A percentile compares a stretch with the other conserved stretches of the same genome.
Evolutionary conservation across 2,113 vertebrate species (phyloP).

Genomic region (Carlito syrichta): DNA sequence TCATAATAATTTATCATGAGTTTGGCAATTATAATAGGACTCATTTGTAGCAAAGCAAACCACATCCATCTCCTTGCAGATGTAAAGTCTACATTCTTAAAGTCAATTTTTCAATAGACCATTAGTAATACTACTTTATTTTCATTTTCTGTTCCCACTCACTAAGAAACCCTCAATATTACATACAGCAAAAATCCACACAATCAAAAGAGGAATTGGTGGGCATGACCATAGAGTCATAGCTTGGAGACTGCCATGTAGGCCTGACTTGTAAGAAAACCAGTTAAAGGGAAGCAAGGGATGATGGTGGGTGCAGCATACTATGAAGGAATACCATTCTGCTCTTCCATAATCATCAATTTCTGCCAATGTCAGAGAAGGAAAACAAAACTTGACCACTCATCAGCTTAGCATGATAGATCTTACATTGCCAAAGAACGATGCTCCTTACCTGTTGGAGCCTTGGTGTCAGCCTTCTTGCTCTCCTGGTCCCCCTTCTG

Average conservation of each 20-base stretch:
- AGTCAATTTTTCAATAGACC: not conserved
- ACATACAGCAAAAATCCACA: not conserved
- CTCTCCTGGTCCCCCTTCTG: slow-evolving; percentile 80
- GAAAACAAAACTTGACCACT: not conserved
- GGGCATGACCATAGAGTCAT: not conserved
- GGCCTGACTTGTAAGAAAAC: not conserved
- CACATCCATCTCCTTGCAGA: not conserved
- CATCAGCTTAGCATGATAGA: not conserved
- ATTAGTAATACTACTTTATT: not conserved
- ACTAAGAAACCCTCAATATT: not conserved
- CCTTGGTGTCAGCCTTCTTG: slow-evolving; percentile 78
- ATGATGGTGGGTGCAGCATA: too few relatives aligned
- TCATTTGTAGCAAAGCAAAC: not conserved
- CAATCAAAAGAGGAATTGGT: not conserved
- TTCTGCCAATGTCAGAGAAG: not conserved
- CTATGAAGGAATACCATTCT: not conserved
- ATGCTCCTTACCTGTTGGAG: slow-evolving; percentile 80
- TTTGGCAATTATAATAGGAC: not conserved
- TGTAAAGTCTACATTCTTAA: not conserved
- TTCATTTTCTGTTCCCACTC: not conserved
- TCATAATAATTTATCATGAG: not conserved
- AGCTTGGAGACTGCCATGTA: not conserved
- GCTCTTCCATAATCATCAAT: not conserved
- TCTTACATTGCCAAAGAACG: not conserved
- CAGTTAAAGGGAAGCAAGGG: not conserved